A percentile compares a stretch with the other conserved stretches of the same genome.
Evolutionary conservation across 2,113 vertebrate genomes (phyloP).

Genomic region (Raphicerus campestris): DNA sequence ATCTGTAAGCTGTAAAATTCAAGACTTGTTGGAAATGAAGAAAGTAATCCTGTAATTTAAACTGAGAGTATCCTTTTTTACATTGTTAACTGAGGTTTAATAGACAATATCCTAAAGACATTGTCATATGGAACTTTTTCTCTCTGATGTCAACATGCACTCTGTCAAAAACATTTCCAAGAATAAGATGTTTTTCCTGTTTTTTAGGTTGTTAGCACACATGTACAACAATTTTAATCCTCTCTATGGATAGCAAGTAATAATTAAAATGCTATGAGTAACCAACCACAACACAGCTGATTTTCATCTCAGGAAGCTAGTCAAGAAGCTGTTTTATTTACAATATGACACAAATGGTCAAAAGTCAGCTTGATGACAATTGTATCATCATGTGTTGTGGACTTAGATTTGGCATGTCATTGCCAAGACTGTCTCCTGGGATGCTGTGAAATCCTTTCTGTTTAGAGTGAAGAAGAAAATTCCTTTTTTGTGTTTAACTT

Average conservation of each 20-base stretch:
- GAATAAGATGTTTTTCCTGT: neutral
- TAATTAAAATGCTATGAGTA: slow-evolving; percentile 36
- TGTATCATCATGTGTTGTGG: neutral
- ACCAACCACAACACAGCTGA: neutral
- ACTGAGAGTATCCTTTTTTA: neutral
- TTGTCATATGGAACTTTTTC: neutral
- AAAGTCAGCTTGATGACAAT: slow-evolving; percentile 38
- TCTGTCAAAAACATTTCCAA: slow-evolving; percentile 26
- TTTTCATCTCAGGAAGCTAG: neutral
- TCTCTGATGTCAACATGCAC: neutral
- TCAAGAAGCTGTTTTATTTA: slow-evolving; percentile 5
- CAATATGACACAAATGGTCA: slow-evolving; percentile 29
- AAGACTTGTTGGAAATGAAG: neutral
- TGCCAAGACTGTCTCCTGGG: neutral
- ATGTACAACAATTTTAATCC: neutral
- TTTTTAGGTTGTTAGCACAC: neutral
- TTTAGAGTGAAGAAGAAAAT: slow-evolving; percentile 15
- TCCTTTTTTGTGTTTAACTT: neutral
- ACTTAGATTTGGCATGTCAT: neutral
- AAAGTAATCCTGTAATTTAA: neutral
- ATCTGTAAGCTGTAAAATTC: neutral
- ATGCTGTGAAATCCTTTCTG: neutral
- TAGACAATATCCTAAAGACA: neutral
- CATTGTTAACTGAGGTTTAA: slow-evolving; percentile 21
- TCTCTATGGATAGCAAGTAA: neutral